Conservation (phyloP, 2,888 invertebrate species). For the Nezara viridula region DNA sequence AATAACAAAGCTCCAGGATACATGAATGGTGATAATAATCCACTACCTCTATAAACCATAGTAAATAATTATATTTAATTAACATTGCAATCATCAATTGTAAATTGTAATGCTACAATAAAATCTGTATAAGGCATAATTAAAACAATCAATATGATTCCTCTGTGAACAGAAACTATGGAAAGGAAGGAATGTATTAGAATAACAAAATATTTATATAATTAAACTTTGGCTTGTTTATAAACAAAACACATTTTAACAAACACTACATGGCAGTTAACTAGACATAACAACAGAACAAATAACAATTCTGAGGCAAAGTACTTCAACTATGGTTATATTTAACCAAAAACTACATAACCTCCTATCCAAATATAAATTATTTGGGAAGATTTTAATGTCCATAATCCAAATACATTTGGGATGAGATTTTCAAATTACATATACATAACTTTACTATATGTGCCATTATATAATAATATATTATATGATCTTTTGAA, state of each 20-base stretch:
- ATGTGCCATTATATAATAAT: slow-evolving; percentile 8
- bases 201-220: slow-evolving; percentile 20
- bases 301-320: slow-evolving; percentile 38
- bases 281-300: slow-evolving; percentile 50
- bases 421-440: slow-evolving; percentile 33
- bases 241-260: slow-evolving; percentile 37
- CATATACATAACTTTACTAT: slow-evolving; percentile 27
- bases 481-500: slow-evolving; percentile 21
- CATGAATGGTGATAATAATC: slow-evolving; percentile 43
- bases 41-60: slow-evolving; percentile 38
- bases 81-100: slow-evolving; percentile 7
- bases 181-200: slow-evolving; percentile 9
- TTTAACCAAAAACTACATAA: slow-evolving; percentile 40
- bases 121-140: slow-evolving; percentile 41
- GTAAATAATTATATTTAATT: slow-evolving; percentile 25
- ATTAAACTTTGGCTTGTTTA: slow-evolving; percentile 34
- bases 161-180: neutral
- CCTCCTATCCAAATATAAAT: slow-evolving; percentile 14
- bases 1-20: slow-evolving; percentile 44
- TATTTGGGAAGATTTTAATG: slow-evolving; percentile 24
- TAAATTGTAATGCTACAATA: slow-evolving; percentile 16
- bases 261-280: slow-evolving; percentile 38
- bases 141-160: neutral
- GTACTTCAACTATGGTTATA: slow-evolving; percentile 29
- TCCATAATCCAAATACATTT: slow-evolving; percentile 22